phyloP scores from a whole-genome alignment of 2,113 vertebrate species.

The Alces alces region DNA sequence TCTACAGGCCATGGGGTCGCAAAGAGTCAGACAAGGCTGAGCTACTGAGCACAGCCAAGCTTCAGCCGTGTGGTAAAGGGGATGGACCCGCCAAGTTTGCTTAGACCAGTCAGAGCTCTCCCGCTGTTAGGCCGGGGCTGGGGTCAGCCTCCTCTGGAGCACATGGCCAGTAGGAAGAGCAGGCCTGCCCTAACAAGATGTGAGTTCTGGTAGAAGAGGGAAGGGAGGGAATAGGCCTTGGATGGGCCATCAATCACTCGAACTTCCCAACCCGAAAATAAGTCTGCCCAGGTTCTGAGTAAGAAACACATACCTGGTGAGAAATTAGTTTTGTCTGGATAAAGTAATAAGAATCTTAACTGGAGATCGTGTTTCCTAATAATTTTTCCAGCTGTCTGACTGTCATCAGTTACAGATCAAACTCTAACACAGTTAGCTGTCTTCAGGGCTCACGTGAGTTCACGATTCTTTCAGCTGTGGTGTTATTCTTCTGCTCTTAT shows the following conservation, averaged over 20 bases:
- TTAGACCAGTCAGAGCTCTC: not conserved
- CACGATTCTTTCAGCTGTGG: not conserved
- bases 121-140: not conserved
- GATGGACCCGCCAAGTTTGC: accelerated
- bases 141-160: not conserved
- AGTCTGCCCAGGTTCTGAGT: not conserved
- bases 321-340: not conserved
- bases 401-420: not conserved
- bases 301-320: not conserved
- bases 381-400: not conserved
- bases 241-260: not conserved
- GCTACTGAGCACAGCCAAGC: not conserved
- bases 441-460: not conserved
- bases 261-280: not conserved
- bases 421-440: not conserved
- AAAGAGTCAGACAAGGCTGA: not conserved
- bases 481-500: not conserved
- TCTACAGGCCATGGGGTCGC: not conserved
- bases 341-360: not conserved
- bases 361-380: not conserved
- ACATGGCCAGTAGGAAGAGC: not conserved
- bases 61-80: not conserved
- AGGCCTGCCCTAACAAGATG: not conserved
- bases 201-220: not conserved
- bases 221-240: not conserved